Conservation (phyloP, 2,113 vertebrate genomes). For the Gymnorhina tibicen region DNA sequence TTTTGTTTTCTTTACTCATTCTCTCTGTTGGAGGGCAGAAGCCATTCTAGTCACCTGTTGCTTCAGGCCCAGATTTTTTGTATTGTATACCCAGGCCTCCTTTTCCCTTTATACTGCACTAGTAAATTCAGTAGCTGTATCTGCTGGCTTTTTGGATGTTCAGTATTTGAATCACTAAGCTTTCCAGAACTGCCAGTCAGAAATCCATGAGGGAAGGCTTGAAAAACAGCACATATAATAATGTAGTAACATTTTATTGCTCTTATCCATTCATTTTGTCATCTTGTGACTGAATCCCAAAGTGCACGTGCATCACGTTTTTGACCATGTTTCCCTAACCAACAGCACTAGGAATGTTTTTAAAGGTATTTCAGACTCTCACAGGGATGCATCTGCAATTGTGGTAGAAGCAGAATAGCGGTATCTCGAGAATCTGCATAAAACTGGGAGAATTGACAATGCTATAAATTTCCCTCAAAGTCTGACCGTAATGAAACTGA, state of each 20-base stretch:
- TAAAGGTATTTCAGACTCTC: neutral
- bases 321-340: neutral
- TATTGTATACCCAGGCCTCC: neutral
- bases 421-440: neutral
- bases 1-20: neutral
- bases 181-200: neutral
- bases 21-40: neutral
- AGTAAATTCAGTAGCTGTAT: neutral
- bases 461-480: neutral
- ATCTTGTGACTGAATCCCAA: neutral
- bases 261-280: neutral
- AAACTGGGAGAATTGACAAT: neutral
- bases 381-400: accelerated
- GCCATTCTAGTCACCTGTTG: neutral
- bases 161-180: neutral
- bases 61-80: neutral
- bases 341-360: neutral
- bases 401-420: neutral
- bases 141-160: neutral
- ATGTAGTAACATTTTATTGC: neutral
- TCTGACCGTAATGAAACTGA: neutral
- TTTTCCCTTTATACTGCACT: neutral
- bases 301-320: accelerated
- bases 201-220: neutral
- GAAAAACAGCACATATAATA: neutral